Conservation (phyloP, 2,797 vertebrate genomes). For the Falco novaeseelandiae region DNA sequence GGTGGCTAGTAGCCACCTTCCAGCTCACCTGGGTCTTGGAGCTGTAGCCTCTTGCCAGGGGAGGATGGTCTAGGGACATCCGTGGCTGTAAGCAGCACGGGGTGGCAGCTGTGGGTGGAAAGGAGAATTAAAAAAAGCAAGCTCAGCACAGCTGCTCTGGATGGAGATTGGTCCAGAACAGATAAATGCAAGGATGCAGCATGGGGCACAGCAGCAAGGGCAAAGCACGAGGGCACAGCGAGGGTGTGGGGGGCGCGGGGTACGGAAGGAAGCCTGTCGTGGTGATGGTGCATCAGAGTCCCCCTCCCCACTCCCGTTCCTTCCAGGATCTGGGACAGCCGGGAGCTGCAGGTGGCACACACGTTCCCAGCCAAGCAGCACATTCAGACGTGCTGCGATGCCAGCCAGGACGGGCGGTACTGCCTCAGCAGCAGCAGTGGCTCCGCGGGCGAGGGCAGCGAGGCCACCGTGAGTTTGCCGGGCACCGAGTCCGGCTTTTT, state of each 20-base stretch:
- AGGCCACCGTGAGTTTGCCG: constrained; percentile 86
- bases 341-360: constrained; percentile 88
- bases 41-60: not conserved
- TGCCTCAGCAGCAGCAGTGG: constrained; percentile 92
- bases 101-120: rapidly evolving
- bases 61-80: not conserved
- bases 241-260: not conserved
- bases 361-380: constrained; percentile 90
- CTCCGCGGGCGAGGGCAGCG: constrained; percentile 88
- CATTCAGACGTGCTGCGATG: constrained; percentile 93
- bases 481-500: not conserved
- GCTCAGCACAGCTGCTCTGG: not conserved
- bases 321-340: constrained; percentile 92
- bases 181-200: not conserved
- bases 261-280: rapidly evolving
- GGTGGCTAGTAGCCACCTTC: not conserved
- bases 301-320: not conserved
- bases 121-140: not conserved
- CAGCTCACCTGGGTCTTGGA: not conserved
- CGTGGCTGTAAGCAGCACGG: not conserved
- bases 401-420: constrained; percentile 84
- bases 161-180: not conserved
- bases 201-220: not conserved
- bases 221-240: rapidly evolving
- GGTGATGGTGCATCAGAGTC: rapidly evolving